A percentile compares a stretch with the other conserved stretches of the same genome.
Evolutionary conservation across 2,113 vertebrate genomes (phyloP).

Genomic region (Mastomys coucha): DNA sequence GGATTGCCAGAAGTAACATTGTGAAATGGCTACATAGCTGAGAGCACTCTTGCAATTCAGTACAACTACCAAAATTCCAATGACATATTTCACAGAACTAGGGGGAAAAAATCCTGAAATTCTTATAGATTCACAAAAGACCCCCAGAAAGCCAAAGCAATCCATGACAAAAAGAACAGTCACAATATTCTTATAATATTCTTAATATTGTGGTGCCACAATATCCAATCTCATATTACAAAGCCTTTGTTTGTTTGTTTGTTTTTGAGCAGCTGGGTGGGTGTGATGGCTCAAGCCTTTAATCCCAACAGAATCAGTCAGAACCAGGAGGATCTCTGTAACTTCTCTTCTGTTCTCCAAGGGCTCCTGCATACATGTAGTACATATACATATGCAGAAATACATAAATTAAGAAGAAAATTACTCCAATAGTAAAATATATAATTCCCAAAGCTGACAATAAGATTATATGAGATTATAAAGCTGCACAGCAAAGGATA

Average conservation of each 20-base stretch:
- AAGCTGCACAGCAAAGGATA: not conserved
- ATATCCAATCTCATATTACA: not conserved
- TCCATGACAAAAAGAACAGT: not conserved
- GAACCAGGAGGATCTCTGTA: not conserved
- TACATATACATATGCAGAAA: not conserved
- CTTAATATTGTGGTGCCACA: too few relatives aligned
- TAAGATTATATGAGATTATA: not conserved
- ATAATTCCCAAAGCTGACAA: not conserved
- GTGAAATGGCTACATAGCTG: not conserved
- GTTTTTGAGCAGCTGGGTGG: not conserved
- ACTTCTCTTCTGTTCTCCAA: not conserved
- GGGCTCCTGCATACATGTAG: not conserved
- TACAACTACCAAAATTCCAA: not conserved
- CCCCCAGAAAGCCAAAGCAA: not conserved
- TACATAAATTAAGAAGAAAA: not conserved
- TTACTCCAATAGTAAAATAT: not conserved
- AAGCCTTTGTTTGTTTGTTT: not conserved
- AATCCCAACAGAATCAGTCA: not conserved
- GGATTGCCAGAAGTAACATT: not conserved
- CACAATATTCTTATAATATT: too few relatives aligned
- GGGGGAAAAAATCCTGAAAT: not conserved
- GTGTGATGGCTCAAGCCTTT: not conserved
- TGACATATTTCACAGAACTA: not conserved
- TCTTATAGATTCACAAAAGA: not conserved
- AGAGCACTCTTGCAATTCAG: not conserved